Evolutionary conservation across 2,888 invertebrate species (phyloP).

Genomic region (Dichetophora obliterata): DNA sequence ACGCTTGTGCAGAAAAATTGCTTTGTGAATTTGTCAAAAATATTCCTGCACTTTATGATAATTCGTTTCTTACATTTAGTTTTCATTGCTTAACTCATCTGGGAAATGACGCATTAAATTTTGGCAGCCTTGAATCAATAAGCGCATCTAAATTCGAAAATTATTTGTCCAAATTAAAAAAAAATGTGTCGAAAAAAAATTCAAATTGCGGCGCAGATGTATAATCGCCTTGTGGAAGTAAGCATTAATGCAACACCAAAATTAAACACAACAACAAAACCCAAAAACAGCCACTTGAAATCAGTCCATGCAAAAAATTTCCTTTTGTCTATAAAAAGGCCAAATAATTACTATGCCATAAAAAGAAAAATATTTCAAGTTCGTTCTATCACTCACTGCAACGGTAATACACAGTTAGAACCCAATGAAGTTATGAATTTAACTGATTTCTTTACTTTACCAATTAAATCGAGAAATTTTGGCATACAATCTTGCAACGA

Average conservation of each 20-base stretch:
- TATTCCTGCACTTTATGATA: too few relatives aligned
- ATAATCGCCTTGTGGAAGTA: constrained; percentile 27
- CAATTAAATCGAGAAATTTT: constrained; percentile 12
- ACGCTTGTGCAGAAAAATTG: too few relatives aligned
- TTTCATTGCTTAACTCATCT: too few relatives aligned
- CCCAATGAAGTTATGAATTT: background rate
- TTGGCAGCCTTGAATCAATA: too few relatives aligned
- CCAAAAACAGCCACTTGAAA: background rate
- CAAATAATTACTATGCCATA: background rate
- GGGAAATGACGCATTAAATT: too few relatives aligned
- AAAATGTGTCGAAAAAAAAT: too few relatives aligned
- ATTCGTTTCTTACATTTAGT: too few relatives aligned
- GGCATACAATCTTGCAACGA: background rate
- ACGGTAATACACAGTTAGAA: background rate
- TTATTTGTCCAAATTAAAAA: too few relatives aligned
- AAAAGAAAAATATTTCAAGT: background rate
- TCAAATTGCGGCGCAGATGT: too few relatives aligned
- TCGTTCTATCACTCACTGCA: background rate
- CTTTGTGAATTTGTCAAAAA: too few relatives aligned
- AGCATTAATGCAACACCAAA: constrained; percentile 5
- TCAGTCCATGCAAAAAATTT: background rate
- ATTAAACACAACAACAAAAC: background rate
- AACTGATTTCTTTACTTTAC: background rate
- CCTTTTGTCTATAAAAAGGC: constrained; percentile 7
- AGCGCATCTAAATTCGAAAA: too few relatives aligned